phyloP scores from a whole-genome alignment of 1,140 invertebrate genomes.

The Trachymyrmex cornetzi region DNA sequence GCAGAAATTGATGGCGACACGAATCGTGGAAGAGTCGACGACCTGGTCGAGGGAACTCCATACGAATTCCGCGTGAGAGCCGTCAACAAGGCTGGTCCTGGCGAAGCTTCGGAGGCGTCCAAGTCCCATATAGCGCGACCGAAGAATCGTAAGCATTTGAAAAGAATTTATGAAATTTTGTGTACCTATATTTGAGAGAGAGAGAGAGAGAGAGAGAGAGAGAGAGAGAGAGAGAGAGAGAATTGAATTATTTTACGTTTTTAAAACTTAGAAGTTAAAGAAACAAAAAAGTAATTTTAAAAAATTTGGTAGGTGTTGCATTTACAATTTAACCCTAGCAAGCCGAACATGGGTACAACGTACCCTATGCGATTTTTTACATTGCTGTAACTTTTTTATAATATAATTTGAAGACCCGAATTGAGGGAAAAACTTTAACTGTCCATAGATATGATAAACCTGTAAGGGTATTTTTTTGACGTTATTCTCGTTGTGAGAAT shows the following conservation, averaged over 20 bases:
- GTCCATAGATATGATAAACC: too few relatives aligned
- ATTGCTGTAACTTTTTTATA: too few relatives aligned
- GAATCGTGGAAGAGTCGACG: constrained; percentile 93
- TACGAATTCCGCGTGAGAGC: constrained; percentile 98
- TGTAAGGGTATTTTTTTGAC: too few relatives aligned
- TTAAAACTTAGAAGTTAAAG: not conserved
- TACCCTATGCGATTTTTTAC: too few relatives aligned
- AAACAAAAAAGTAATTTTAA: not conserved
- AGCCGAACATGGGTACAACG: too few relatives aligned
- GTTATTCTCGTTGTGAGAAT: too few relatives aligned
- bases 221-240: too few relatives aligned
- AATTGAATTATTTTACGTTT: not conserved
- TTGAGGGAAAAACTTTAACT: too few relatives aligned
- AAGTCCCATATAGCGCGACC: constrained; percentile 95
- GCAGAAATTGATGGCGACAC: constrained; percentile 94
- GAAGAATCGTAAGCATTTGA: constrained; percentile 91
- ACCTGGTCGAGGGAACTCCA: constrained; percentile 95
- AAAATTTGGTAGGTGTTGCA: not conserved
- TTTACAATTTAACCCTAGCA: not conserved
- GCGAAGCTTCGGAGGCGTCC: constrained; percentile 96
- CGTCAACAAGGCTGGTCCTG: constrained; percentile 97
- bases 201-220: too few relatives aligned
- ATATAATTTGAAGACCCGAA: too few relatives aligned
- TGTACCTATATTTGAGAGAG: not conserved
- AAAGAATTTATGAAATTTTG: not conserved